Percentiles rank a stretch among this genome's conserved stretches.
These are phyloP conservation scores for Pseudorasbora parva DNA, from an alignment of 2,113 vertebrate species.

Conservation along the genomic window DNA sequence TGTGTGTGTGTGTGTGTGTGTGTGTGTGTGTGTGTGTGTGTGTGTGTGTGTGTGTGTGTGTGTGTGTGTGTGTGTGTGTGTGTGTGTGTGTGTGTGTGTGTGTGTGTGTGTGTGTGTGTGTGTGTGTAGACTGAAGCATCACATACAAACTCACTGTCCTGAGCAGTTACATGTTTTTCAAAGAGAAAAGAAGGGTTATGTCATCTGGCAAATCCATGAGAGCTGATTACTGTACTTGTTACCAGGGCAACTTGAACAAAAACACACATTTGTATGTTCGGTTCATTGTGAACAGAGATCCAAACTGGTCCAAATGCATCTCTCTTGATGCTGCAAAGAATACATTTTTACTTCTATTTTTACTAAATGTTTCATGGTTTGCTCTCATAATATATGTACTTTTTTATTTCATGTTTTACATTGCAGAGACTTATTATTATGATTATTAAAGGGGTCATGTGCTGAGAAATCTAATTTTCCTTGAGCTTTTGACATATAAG, in stretches of 20 bases:
- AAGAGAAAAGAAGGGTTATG: background rate
- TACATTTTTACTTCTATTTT: background rate
- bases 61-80: background rate
- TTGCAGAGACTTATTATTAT: background rate
- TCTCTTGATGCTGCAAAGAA: background rate
- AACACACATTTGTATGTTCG: background rate
- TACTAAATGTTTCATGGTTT: background rate
- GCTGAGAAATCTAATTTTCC: no score
- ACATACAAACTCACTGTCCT: background rate
- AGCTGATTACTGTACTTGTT: background rate
- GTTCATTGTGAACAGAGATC: background rate
- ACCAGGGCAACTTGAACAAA: background rate
- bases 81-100: background rate
- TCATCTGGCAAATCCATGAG: conserved; percentile 14
- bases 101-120: background rate
- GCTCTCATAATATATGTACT: background rate
- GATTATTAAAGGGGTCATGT: no score
- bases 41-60: background rate
- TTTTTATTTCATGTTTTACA: background rate
- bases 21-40: background rate
- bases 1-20: no score
- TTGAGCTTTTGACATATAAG: no score
- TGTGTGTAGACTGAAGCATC: background rate
- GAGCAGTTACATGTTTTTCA: background rate
- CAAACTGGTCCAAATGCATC: background rate